Conservation (phyloP, 2,888 invertebrate genomes). For the Dicranocentrus wangi region DNA sequence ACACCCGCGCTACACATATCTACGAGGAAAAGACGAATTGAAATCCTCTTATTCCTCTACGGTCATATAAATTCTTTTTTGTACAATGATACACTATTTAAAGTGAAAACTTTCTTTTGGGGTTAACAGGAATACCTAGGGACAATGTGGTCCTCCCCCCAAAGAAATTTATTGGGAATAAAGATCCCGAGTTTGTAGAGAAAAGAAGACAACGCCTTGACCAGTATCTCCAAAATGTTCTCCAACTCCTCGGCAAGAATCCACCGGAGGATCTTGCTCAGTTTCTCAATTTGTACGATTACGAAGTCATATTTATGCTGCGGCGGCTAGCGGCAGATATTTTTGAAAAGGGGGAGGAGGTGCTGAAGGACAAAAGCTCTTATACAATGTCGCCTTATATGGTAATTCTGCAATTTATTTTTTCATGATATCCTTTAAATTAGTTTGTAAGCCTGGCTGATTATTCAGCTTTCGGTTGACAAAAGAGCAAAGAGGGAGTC, state of each 20-base stretch:
- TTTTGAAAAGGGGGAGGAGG: slow-evolving; percentile 83
- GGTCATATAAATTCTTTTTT: too few species aligned
- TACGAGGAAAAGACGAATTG: too few species aligned
- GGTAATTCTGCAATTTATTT: background rate
- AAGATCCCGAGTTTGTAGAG: slow-evolving; percentile 89
- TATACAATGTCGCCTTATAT: slow-evolving; percentile 84
- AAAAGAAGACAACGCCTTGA: slow-evolving; percentile 87
- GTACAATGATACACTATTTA: too few species aligned
- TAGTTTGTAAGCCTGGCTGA: too few species aligned
- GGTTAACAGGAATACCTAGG: slow-evolving; percentile 68
- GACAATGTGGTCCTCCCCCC: slow-evolving; percentile 82
- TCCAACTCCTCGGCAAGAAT: slow-evolving; percentile 82
- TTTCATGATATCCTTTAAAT: background rate
- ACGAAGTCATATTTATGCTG: slow-evolving; percentile 90
- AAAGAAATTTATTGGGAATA: slow-evolving; percentile 93
- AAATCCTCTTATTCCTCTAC: too few species aligned
- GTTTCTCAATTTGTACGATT: slow-evolving; percentile 91
- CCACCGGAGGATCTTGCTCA: slow-evolving; percentile 84
- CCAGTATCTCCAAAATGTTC: slow-evolving; percentile 85
- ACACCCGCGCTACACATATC: too few species aligned
- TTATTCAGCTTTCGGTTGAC: too few species aligned
- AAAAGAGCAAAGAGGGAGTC: too few species aligned
- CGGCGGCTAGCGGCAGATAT: slow-evolving; percentile 87
- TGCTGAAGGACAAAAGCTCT: slow-evolving; percentile 79
- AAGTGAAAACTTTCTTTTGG: too few species aligned